Percentiles rank a stretch among this genome's conserved stretches.
Conservation (phyloP, 2,888 invertebrate species). For the Drosophila koepferae region DNA sequence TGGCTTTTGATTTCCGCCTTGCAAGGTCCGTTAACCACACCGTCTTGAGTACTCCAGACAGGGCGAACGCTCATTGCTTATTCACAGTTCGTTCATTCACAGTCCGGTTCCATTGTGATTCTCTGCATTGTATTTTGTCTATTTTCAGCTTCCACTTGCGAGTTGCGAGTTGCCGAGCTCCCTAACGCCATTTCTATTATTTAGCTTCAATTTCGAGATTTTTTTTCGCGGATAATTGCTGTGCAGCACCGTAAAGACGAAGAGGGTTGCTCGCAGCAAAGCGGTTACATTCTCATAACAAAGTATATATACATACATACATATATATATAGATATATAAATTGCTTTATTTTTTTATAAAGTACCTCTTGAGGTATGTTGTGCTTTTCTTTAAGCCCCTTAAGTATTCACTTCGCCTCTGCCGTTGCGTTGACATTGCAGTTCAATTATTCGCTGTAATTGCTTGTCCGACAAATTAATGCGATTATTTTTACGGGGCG, state of each 20-base stretch:
- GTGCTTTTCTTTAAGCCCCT: constrained; percentile 36
- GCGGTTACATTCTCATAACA: constrained; percentile 6
- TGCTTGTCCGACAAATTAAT: constrained; percentile 74
- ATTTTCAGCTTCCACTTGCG: constrained; percentile 38
- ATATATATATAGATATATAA: not conserved
- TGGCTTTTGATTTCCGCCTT: constrained; percentile 66
- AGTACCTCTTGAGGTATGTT: constrained; percentile 24
- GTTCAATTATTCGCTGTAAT: constrained; percentile 56
- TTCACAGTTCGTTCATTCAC: constrained; percentile 52
- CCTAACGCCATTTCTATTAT: constrained; percentile 19
- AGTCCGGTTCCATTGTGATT: constrained; percentile 46
- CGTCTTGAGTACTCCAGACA: constrained; percentile 46
- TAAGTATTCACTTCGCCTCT: not conserved
- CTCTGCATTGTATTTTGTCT: constrained; percentile 59
- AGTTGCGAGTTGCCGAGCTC: constrained; percentile 22
- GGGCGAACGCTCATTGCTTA: constrained; percentile 44
- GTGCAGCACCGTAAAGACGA: constrained; percentile 30
- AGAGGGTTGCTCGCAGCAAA: constrained; percentile 19
- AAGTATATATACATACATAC: not conserved
- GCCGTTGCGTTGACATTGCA: constrained; percentile 20
- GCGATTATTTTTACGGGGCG: constrained; percentile 74
- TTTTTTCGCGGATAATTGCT: constrained; percentile 60
- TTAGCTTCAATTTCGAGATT: constrained; percentile 49
- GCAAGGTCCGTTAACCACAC: constrained; percentile 62
- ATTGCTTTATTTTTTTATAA: constrained; percentile 24